phyloP scores from a whole-genome alignment of 2,113 vertebrate species.

The Thryonomys swinderianus region DNA sequence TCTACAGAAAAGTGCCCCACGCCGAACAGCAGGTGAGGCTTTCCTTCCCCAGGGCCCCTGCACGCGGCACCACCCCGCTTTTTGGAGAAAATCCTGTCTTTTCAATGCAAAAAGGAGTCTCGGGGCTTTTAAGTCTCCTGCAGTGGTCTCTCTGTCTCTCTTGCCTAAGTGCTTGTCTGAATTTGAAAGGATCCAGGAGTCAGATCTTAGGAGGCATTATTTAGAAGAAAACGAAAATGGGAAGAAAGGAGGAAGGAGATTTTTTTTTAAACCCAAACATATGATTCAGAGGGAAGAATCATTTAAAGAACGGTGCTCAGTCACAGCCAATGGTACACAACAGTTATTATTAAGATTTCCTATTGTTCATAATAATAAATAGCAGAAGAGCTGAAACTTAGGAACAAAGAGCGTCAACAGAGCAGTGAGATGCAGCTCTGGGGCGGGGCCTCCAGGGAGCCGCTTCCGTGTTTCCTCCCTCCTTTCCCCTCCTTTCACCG shows the following conservation, averaged over 20 bases:
- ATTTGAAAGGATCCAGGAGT: neutral
- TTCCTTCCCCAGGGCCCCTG: neutral
- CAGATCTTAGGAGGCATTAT: conserved; percentile 26
- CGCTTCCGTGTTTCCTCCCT: conserved; percentile 69
- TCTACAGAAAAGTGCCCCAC: conserved; percentile 86
- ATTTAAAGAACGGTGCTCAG: neutral
- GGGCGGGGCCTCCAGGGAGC: too few species aligned
- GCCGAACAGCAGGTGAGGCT: conserved; percentile 85
- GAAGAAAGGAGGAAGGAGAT: neutral
- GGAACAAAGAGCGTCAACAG: conserved; percentile 66
- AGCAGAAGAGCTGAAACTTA: conserved; percentile 14
- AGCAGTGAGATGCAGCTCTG: conserved; percentile 25
- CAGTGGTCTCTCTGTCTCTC: neutral
- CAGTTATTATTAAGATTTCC: conserved; percentile 66
- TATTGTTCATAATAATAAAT: conserved; percentile 59
- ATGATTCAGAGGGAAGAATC: neutral
- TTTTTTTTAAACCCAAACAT: neutral
- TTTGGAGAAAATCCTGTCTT: neutral
- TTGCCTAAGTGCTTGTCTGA: neutral
- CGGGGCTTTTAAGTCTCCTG: too few species aligned
- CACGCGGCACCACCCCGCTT: rapidly evolving
- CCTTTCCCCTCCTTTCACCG: conserved; percentile 52
- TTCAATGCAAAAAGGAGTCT: neutral
- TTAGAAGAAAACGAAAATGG: neutral
- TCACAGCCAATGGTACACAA: neutral